These are phyloP conservation scores for Steatocranus sp. DNA, from an alignment of 2,797 vertebrate species.

Conservation along the genomic window DNA sequence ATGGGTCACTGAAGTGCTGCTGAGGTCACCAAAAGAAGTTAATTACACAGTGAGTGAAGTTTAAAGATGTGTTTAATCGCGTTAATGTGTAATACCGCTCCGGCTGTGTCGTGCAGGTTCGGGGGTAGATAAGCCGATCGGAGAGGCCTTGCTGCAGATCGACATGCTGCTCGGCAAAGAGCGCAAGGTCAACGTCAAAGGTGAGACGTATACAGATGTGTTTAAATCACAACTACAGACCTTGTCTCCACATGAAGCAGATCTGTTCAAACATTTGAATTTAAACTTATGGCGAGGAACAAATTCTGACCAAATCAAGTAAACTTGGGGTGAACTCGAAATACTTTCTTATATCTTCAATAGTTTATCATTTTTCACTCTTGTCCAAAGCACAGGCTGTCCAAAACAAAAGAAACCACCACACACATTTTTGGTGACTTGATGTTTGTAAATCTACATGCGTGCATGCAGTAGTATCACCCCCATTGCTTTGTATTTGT, in stretches of 20 bases:
- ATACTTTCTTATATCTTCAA: accelerated
- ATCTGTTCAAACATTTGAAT: background rate
- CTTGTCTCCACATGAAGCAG: background rate
- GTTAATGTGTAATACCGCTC: background rate
- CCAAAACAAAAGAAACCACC: background rate
- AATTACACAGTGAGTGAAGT: background rate
- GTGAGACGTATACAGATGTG: slow-evolving; percentile 51
- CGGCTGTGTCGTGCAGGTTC: slow-evolving; percentile 72
- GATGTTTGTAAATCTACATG: accelerated
- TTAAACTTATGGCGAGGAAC: background rate
- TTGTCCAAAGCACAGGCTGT: accelerated
- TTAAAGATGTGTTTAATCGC: background rate
- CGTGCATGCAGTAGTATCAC: accelerated
- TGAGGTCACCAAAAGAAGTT: background rate
- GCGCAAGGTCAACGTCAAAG: slow-evolving; percentile 89
- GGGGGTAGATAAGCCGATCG: slow-evolving; percentile 87
- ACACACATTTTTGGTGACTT: background rate
- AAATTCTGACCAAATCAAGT: background rate
- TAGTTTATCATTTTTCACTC: background rate
- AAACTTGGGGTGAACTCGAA: background rate
- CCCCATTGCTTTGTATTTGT: background rate
- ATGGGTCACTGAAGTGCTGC: background rate
- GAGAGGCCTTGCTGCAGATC: slow-evolving; percentile 90
- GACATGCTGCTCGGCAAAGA: slow-evolving; percentile 86
- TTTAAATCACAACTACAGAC: background rate